A percentile compares a stretch with the other conserved stretches of the same genome.
Evolutionary conservation across 2,113 vertebrate species (phyloP).

Genomic region (Hippocampus guttulatus): DNA sequence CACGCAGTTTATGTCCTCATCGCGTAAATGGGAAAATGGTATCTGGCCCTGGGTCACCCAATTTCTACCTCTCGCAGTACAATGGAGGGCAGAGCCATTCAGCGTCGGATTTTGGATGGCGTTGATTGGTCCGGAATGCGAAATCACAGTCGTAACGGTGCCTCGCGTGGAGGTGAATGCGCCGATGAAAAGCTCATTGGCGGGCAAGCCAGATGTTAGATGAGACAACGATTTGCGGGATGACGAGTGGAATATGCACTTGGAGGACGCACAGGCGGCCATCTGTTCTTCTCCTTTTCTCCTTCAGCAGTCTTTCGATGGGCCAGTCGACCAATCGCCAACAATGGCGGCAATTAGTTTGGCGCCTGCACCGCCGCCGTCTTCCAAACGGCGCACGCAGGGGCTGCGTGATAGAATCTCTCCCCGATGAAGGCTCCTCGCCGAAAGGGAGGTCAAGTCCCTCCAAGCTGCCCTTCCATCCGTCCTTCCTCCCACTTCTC

Average conservation of each 20-base stretch:
- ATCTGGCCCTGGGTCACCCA: slow-evolving; percentile 40
- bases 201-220: slow-evolving; percentile 45
- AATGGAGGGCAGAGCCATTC: slow-evolving; percentile 38
- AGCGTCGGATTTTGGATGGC: slow-evolving; percentile 2
- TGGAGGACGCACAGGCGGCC: slow-evolving; percentile 20
- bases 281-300: slow-evolving; percentile 27
- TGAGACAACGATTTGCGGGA: slow-evolving; percentile 32
- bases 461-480: slow-evolving; percentile 5
- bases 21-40: too few relatives aligned
- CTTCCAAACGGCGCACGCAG: neutral
- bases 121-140: slow-evolving; percentile 15
- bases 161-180: slow-evolving; percentile 55
- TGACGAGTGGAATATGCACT: slow-evolving; percentile 19
- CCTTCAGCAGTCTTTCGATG: slow-evolving; percentile 17
- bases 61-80: slow-evolving; percentile 44
- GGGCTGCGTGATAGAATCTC: slow-evolving; percentile 1
- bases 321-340: neutral
- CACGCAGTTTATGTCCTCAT: too few relatives aligned
- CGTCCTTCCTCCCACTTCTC: slow-evolving; percentile 4
- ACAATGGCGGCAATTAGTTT: slow-evolving; percentile 15
- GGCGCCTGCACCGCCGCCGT: neutral
- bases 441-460: slow-evolving; percentile 32
- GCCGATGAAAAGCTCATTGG: slow-evolving; percentile 55
- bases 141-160: slow-evolving; percentile 52
- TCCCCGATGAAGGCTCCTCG: slow-evolving; percentile 11